Conservation (phyloP, 2,113 vertebrate genomes). For the Paramisgurnus dabryanus region DNA sequence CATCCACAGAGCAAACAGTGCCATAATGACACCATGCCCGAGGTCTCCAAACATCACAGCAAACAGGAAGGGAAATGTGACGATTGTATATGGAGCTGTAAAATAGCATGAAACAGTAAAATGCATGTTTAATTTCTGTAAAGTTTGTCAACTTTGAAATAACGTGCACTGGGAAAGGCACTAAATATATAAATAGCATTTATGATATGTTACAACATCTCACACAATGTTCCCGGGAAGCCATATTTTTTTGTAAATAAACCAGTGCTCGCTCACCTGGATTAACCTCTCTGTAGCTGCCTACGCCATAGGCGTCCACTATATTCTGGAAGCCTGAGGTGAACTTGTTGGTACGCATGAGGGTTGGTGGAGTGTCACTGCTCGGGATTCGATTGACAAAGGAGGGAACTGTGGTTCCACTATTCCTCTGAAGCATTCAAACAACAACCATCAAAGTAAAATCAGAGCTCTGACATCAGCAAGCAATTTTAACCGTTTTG, state of each 20-base stretch:
- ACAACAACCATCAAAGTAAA: background rate
- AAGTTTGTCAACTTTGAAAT: background rate
- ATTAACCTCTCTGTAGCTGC: slow-evolving; percentile 92
- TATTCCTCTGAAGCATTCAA: slow-evolving; percentile 80
- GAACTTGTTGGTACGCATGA: slow-evolving; percentile 96
- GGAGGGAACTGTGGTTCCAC: slow-evolving; percentile 86
- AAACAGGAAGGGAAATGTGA: slow-evolving; percentile 96
- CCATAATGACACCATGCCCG: slow-evolving; percentile 91
- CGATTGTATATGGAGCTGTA: slow-evolving; percentile 90
- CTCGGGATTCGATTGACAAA: slow-evolving; percentile 95
- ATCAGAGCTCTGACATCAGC: background rate
- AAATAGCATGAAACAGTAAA: background rate
- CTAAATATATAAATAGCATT: too few species aligned
- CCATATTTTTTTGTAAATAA: background rate
- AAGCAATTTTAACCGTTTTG: too few species aligned
- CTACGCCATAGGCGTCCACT: slow-evolving; percentile 95
- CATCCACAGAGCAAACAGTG: slow-evolving; percentile 86
- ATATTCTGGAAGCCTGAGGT: slow-evolving; percentile 97
- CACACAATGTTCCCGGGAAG: background rate
- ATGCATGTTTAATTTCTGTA: background rate
- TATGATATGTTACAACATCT: too few species aligned
- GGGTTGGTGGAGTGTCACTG: slow-evolving; percentile 87
- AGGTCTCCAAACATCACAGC: slow-evolving; percentile 97
- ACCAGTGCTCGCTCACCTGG: slow-evolving; percentile 77
- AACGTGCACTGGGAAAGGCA: too few species aligned